A percentile compares a stretch with the other conserved stretches of the same genome.
phyloP scores from a whole-genome alignment of 1,140 invertebrate genomes.

The Rhyacophila brunnea region DNA sequence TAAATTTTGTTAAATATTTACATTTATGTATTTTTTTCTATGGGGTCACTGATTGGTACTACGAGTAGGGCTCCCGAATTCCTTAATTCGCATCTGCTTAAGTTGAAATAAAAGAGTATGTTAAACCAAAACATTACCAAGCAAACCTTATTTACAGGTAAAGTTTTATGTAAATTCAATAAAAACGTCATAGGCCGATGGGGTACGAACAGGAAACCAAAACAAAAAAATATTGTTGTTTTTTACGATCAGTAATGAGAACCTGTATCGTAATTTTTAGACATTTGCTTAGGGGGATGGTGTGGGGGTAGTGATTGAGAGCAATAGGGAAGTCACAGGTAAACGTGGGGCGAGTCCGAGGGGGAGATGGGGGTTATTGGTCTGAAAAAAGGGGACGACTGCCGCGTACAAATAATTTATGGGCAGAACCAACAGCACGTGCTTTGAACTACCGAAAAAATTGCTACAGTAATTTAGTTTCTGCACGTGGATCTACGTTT shows the following conservation, averaged over 20 bases:
- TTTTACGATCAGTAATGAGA: slow-evolving; percentile 18
- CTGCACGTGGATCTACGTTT: slow-evolving; percentile 15
- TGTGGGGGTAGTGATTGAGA: slow-evolving; percentile 15
- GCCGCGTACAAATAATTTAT: slow-evolving; percentile 25
- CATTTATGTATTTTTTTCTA: too few relatives aligned
- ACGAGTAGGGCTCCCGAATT: too few relatives aligned
- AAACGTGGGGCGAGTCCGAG: background rate
- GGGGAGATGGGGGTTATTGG: background rate
- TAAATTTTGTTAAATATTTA: too few relatives aligned
- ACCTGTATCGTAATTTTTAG: slow-evolving; percentile 16
- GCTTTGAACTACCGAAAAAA: slow-evolving; percentile 24
- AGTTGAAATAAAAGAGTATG: too few relatives aligned
- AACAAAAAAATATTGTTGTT: slow-evolving; percentile 2
- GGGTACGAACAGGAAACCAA: background rate
- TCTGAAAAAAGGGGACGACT: background rate
- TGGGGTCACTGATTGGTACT: too few relatives aligned
- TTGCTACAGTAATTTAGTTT: slow-evolving; percentile 25
- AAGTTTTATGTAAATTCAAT: too few relatives aligned
- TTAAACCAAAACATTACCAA: too few relatives aligned
- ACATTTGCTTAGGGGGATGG: slow-evolving; percentile 1
- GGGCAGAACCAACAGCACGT: slow-evolving; percentile 17
- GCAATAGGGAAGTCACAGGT: background rate
- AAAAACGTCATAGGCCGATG: background rate
- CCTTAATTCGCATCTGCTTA: too few relatives aligned
- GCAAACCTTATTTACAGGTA: too few relatives aligned